Base-by-base conservation (phyloP, 2,797 vertebrate species). In the Streptopelia turtur region DNA sequence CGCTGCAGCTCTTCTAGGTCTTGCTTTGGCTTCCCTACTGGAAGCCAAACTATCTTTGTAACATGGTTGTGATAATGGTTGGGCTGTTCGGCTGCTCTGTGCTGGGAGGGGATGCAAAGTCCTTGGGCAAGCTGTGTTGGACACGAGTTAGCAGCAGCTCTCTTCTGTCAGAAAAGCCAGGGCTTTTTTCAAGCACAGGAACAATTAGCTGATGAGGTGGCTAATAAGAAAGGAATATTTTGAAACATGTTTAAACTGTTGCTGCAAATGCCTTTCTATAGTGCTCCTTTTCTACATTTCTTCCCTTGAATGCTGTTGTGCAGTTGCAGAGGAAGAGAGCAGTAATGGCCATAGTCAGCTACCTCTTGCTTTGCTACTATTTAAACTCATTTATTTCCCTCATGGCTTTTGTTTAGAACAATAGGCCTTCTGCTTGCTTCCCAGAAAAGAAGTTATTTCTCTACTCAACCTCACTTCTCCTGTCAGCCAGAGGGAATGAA, bases 71-170 rank as follows among this genome's bases (percentile, higher is more conserved):
- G 66, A 41, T 84, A n/a, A 21, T 5, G 30, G 47, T 41, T 94
- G 76, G 41, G 72, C 45, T 2, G 2, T 28, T 64, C 0, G 0
- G 31, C 43, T 74, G 60, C 60, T 74, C 47, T 1, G 0, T 37
- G 50, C 50, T 61, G 79, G 45, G 13, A 37, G 64, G 33, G 33
- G 57, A 72, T 55, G 30, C n/a, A 11, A 53, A 81, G 37, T 81
- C 52, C 72, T 50, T 71, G 66, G 41, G 49, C 77, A 75, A 9
- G 8, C 41, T 11, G 6, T 15, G 25, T 7, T 61, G 57, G 72
- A 31, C 3, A 3, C 41, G 17, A 18, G 17, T 22, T 52, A 91
- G 35, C 31, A 78, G 77, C 74, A 88, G 83, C 50, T 75, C 11
- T 4, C 35, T 50, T 30, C 23, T 11, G 23, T 81, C 64, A 81